Evolutionary conservation across 2,888 invertebrate species (phyloP).

Genomic region (Sarcophaga caerulescens): DNA sequence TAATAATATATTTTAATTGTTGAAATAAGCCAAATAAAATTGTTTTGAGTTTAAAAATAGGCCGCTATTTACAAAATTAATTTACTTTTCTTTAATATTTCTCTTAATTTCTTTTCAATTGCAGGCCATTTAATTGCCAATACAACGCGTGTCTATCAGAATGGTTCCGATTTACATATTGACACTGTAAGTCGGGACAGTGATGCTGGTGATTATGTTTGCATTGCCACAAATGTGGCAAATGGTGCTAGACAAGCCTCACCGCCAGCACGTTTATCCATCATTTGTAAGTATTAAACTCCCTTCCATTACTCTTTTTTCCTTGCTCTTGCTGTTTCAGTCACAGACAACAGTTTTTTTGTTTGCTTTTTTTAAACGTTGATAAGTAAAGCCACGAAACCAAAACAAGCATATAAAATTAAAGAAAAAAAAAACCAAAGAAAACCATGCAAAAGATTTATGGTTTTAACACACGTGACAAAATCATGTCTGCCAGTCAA

Average conservation of each 20-base stretch:
- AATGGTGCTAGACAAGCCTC: conserved; percentile 81
- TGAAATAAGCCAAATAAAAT: too few species aligned
- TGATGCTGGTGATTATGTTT: conserved; percentile 80
- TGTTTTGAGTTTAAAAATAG: too few species aligned
- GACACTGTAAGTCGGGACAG: conserved; percentile 76
- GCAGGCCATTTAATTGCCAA: conserved; percentile 78
- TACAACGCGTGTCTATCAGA: conserved; percentile 78
- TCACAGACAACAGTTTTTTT: too few species aligned
- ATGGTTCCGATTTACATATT: conserved; percentile 79
- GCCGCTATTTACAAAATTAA: background rate
- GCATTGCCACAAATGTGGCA: conserved; percentile 79
- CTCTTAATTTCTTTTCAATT: background rate
- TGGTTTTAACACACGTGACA: conserved; percentile 46
- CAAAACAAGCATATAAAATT: conserved; percentile 5
- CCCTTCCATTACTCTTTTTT: too few species aligned
- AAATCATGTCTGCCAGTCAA: conserved; percentile 25
- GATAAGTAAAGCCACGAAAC: conserved; percentile 24
- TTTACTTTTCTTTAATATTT: background rate
- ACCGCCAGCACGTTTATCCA: conserved; percentile 79
- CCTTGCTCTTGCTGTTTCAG: too few species aligned
- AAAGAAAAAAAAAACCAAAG: conserved; percentile 7
- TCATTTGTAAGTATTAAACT: conserved; percentile 79
- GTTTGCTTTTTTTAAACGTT: conserved; percentile 23
- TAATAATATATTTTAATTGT: too few species aligned
- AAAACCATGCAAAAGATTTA: conserved; percentile 34